A percentile compares a stretch with the other conserved stretches of the same genome.
These are phyloP conservation scores for Polyommatus iphigenia DNA, from an alignment of 2,888 invertebrate species.

Conservation along the genomic window DNA sequence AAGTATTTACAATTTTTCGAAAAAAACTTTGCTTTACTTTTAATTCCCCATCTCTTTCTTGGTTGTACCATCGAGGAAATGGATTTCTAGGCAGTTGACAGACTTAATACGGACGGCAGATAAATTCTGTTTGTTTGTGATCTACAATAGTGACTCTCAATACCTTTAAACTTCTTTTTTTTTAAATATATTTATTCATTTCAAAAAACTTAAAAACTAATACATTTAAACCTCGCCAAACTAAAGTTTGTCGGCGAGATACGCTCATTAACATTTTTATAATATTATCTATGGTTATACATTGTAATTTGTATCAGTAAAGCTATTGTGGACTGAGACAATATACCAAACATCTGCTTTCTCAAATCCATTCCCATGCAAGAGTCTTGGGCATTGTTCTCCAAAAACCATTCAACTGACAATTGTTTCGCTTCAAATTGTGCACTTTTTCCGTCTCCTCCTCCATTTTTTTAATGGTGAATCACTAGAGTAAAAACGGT, in stretches of 20 bases:
- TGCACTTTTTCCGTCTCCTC: constrained; percentile 3
- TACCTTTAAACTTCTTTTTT: background rate
- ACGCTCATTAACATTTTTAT: no score
- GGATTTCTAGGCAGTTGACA: background rate
- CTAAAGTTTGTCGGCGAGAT: no score
- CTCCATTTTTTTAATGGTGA: constrained; percentile 5
- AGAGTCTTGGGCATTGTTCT: background rate
- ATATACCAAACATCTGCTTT: no score
- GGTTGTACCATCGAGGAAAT: background rate
- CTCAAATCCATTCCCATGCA: no score
- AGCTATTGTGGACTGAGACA: no score
- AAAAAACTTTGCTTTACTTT: constrained; percentile 13
- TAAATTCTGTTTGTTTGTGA: constrained; percentile 15
- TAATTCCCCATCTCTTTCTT: background rate
- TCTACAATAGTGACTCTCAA: background rate
- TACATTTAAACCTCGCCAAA: no score
- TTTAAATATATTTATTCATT: no score
- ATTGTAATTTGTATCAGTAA: no score
- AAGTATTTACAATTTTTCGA: constrained; percentile 15
- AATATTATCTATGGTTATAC: no score
- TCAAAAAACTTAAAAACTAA: no score
- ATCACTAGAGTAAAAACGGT: constrained; percentile 18
- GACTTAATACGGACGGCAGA: background rate
- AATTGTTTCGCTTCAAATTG: constrained; percentile 11
- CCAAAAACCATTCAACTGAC: constrained; percentile 16